Conservation (phyloP, 2,797 vertebrate species). For the Echeneis naucrates region DNA sequence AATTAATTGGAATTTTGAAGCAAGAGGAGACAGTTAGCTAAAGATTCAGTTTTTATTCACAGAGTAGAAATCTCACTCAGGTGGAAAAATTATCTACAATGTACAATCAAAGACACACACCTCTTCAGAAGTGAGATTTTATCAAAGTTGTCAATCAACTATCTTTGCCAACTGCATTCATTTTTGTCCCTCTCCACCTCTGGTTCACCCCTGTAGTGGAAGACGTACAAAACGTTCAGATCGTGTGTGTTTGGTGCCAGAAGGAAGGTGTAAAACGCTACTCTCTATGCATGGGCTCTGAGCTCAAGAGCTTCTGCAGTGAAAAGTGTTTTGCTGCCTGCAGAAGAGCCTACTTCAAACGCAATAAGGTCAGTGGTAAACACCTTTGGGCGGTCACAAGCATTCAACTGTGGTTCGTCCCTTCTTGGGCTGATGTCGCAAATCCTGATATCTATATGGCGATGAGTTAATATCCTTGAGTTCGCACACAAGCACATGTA, state of each 20-base stretch:
- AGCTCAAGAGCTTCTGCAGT: conserved; percentile 99
- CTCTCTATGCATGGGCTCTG: conserved; percentile 97
- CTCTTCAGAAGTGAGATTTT: not conserved
- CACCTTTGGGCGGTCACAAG: not conserved
- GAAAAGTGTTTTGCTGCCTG: conserved; percentile 99
- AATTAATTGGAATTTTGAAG: conserved; percentile 11
- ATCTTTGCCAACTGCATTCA: conserved; percentile 5
- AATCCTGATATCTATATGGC: not conserved
- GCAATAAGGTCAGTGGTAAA: conserved; percentile 92
- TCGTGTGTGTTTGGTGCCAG: conserved; percentile 99
- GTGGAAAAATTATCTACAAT: not conserved
- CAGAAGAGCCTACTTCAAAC: conserved; percentile 98
- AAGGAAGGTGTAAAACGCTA: conserved; percentile 98
- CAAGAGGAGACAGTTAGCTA: not conserved
- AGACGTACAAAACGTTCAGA: conserved; percentile 96
- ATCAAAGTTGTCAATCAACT: not conserved
- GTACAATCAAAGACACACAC: not conserved
- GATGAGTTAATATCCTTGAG: not conserved
- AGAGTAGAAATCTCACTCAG: not conserved
- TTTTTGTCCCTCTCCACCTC: conserved; percentile 8
- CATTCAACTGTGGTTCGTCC: not conserved
- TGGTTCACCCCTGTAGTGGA: conserved; percentile 87
- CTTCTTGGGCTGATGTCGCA: not conserved
- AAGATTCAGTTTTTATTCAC: not conserved
- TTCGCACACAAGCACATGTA: conserved; percentile 5